A percentile compares a stretch with the other conserved stretches of the same genome.
phyloP scores from a whole-genome alignment of 2,888 invertebrate species.

The Flabesymbios commensalis region DNA sequence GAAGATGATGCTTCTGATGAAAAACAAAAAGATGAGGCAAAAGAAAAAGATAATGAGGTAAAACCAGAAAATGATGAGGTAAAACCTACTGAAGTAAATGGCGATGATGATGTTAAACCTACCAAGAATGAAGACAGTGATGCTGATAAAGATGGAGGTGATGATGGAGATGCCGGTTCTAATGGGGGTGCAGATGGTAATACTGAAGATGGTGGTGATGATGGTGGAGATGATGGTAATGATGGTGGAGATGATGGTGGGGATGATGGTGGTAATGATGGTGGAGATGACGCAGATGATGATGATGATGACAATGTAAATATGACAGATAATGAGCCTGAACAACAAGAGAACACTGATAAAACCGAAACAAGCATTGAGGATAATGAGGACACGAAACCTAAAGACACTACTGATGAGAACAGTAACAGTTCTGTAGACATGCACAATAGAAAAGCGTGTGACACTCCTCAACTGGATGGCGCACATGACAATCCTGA shows the following conservation, averaged over 20 bases:
- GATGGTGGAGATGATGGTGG: slow-evolving; percentile 12
- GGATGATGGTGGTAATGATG: neutral
- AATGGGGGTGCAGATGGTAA: neutral
- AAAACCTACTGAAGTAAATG: neutral
- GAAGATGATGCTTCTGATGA: neutral
- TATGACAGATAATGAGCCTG: neutral
- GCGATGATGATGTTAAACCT: neutral
- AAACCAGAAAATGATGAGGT: neutral
- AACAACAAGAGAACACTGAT: neutral
- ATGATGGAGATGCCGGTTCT: neutral
- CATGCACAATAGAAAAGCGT: no score
- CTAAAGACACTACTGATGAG: no score
- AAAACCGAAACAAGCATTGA: no score
- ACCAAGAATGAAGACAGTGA: slow-evolving; percentile 9
- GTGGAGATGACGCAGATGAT: neutral
- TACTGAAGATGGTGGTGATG: neutral
- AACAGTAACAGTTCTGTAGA: no score
- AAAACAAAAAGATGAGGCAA: neutral
- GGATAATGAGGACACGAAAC: no score
- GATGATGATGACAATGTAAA: neutral
- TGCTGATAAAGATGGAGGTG: slow-evolving; percentile 10
- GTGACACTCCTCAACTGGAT: slow-evolving; percentile 6
- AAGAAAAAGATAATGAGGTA: slow-evolving; percentile 3
- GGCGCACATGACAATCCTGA: slow-evolving; percentile 6
- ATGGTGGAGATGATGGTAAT: slow-evolving; percentile 2